phyloP scores from a whole-genome alignment of 1,140 invertebrate species.

The Pseudomyrmex cubaensis region DNA sequence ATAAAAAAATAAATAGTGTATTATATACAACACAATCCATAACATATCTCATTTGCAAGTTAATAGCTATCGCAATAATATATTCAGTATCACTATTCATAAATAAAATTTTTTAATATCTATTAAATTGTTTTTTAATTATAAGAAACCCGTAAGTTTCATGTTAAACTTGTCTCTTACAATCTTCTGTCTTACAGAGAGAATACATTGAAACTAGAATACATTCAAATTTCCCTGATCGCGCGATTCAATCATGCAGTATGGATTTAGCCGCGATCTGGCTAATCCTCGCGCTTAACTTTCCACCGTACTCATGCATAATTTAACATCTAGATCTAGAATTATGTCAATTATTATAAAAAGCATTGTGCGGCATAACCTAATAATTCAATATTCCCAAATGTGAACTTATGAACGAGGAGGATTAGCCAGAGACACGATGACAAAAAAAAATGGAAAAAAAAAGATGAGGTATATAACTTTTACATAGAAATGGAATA shows the following conservation, averaged over 20 bases:
- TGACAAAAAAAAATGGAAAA: neutral
- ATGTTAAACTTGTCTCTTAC: neutral
- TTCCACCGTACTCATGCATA: slow-evolving; percentile 24
- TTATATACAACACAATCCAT: too few species aligned
- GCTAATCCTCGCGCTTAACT: slow-evolving; percentile 46
- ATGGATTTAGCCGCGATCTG: slow-evolving; percentile 53
- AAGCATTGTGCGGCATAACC: neutral
- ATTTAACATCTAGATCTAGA: neutral
- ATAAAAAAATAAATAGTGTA: neutral
- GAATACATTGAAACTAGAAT: slow-evolving; percentile 21
- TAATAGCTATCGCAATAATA: too few species aligned
- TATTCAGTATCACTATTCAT: too few species aligned
- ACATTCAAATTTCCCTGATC: neutral
- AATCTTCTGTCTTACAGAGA: slow-evolving; percentile 29
- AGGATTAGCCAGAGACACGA: slow-evolving; percentile 64
- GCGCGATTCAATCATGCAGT: slow-evolving; percentile 54
- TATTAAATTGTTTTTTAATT: too few species aligned
- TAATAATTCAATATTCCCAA: neutral
- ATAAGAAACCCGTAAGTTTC: too few species aligned
- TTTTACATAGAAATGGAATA: neutral
- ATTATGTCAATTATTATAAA: neutral
- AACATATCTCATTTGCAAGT: too few species aligned
- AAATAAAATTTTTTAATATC: too few species aligned
- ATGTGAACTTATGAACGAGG: slow-evolving; percentile 8
- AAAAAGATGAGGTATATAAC: neutral